Evolutionary conservation across 2,797 vertebrate genomes (phyloP), one percentile per base, ranked within the genome.

Genomic region (Coreius guichenoti): DNA sequence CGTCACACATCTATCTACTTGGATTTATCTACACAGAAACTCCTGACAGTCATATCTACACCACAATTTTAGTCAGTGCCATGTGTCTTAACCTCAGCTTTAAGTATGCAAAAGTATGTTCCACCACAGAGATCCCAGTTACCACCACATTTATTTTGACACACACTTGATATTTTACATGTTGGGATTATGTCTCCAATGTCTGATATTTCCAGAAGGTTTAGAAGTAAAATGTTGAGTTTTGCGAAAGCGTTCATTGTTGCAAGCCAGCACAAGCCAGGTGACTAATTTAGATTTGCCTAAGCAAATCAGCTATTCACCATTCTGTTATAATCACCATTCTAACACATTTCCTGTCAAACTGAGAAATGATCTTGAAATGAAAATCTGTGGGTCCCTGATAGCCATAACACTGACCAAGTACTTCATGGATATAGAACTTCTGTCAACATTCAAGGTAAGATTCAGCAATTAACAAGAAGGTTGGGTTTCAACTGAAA

Each of bases 291-390:
- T 1, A 49, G 12, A 75, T 76, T 83, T 67, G 82, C 74, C 11
- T 77, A 83, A 39, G 17, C 72, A 83, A 83, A 83, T 83, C 1
- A 36, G 11, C 63, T 49, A 9, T 26, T 67, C 23, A 4, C 56
- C 56, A 58, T 58, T 58, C 56, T 45, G 51, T 73, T 58, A 68
- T 54, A 68, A n/a, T 16, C 61, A 13, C 19, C 19, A 70, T 63
- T 61, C 26, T 63, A 74, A 26, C 14, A 67, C 58, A 67, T 36
- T 26, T 51, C 31, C 72, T 83, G 58, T 83, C 72, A 83, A 83
- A 83, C 56, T 83, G 81, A 83, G 72, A 76, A 75, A 83, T 83
- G 11, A 65, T 51, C 33, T 54, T 33, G 39, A 33, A 73, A 82
- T 82, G 69, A 82, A 82, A 82, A 82, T 82, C 33, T 23, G 13